Conservation (phyloP, 2,888 invertebrate species). For the Stenolophus ochropezus region DNA sequence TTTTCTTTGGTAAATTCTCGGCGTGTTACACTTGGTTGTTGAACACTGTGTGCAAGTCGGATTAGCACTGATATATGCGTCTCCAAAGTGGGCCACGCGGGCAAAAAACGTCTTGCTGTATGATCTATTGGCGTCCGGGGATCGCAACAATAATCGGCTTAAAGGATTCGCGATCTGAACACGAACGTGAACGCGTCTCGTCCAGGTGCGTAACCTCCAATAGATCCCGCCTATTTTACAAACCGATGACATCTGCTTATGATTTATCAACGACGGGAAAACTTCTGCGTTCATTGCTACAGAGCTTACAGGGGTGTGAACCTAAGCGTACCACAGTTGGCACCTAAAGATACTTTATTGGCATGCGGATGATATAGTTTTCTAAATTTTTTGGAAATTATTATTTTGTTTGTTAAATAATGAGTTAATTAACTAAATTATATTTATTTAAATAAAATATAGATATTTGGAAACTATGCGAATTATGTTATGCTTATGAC, state of each 20-base stretch:
- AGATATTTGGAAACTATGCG: too few species aligned
- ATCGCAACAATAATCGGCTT: slow-evolving; percentile 56
- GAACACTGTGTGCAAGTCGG: slow-evolving; percentile 49
- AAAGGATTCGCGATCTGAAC: slow-evolving; percentile 50
- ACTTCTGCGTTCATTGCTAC: neutral
- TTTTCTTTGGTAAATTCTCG: neutral
- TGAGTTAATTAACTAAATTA: too few species aligned
- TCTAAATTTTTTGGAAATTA: too few species aligned
- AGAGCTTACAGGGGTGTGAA: too few species aligned
- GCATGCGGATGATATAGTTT: too few species aligned
- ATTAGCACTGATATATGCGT: slow-evolving; percentile 54
- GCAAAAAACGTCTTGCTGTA: slow-evolving; percentile 53
- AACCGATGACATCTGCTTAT: neutral
- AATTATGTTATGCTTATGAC: too few species aligned
- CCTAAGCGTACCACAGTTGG: too few species aligned
- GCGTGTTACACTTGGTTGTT: neutral
- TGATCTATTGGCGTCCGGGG: slow-evolving; percentile 54
- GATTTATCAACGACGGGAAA: neutral
- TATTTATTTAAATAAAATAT: too few species aligned
- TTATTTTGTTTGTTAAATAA: too few species aligned
- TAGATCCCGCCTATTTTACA: neutral
- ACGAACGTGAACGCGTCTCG: neutral
- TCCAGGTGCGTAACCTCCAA: slow-evolving; percentile 6
- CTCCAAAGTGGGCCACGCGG: slow-evolving; percentile 47
- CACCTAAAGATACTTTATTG: too few species aligned